Evolutionary conservation across 2,888 invertebrate genomes (phyloP).

Genomic region (Eledona agricola): DNA sequence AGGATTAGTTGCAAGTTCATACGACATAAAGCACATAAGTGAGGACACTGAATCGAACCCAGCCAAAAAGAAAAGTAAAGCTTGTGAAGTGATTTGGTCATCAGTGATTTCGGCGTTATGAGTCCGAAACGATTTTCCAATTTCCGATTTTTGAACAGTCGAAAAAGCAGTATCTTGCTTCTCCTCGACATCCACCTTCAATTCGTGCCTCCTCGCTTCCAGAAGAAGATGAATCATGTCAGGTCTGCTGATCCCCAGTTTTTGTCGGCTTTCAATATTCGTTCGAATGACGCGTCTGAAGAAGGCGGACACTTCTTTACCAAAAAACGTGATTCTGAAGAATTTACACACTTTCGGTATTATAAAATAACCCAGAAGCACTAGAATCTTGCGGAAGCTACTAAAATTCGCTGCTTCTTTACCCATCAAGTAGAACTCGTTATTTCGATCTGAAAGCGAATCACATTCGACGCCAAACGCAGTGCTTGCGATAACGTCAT

Average conservation of each 20-base stretch:
- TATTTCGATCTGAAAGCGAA: slow-evolving; percentile 64
- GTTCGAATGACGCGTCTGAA: not conserved
- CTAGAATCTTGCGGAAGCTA: too few relatives aligned
- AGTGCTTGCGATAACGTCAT: slow-evolving; percentile 66
- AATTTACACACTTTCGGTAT: not conserved
- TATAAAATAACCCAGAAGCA: not conserved
- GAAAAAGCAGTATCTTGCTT: too few relatives aligned
- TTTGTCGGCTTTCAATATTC: slow-evolving; percentile 54
- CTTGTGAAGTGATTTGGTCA: slow-evolving; percentile 46
- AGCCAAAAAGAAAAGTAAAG: slow-evolving; percentile 48
- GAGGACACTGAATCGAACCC: slow-evolving; percentile 47
- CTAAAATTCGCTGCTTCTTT: too few relatives aligned
- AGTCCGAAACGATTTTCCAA: too few relatives aligned
- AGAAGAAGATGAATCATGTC: slow-evolving; percentile 68
- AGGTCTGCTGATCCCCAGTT: slow-evolving; percentile 63
- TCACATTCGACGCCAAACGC: slow-evolving; percentile 67
- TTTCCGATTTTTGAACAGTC: too few relatives aligned
- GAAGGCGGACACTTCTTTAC: not conserved
- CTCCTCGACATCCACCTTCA: slow-evolving; percentile 51
- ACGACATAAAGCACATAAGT: slow-evolving; percentile 40
- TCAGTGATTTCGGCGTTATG: slow-evolving; percentile 45
- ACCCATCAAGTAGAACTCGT: slow-evolving; percentile 66
- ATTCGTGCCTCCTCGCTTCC: slow-evolving; percentile 62
- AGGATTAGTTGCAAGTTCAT: slow-evolving; percentile 46
- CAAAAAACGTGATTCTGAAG: not conserved